Base-by-base conservation (phyloP, 2,888 invertebrate genomes). In the Drosophila ustulata region DNA sequence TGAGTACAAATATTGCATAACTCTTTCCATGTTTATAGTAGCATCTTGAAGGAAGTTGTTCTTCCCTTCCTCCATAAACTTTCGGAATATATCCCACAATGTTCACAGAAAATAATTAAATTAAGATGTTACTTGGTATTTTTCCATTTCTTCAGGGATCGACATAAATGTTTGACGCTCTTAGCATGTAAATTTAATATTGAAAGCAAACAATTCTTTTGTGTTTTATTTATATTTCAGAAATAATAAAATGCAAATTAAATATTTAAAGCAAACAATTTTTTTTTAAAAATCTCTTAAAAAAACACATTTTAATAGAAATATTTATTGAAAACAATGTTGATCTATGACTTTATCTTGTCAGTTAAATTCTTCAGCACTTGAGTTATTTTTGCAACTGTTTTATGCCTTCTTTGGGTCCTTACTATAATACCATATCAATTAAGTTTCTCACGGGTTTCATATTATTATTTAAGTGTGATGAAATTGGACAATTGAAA, bases 1-100 rank as follows among this genome's bases (percentile, higher is more conserved):
- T 25, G 30, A n/a, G 30, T 41, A 47, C 13, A 25, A 37, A 34
- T 8, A 61, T 53, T 34, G 47, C 41, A 61, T 50, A 53, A 43
- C 34, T 34, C 11, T n/a, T 37, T 37, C n/a, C 23, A 32, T 26
- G 25, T 47, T 53, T 53, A 37, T 47, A 6, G 25, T 47, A 6
- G 25, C 43, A 34, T 43, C 26, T 13, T 6, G 5, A 45, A 26
- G 7, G 47, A 57, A 52, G 34, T 62, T 46, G 9, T 6, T 26
- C n/a, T 52, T 37, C 34, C 34, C 26, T 25, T 30, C 4, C 11
- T 4, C 11, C 3, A 41, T 41, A 32, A n/a, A 53, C 5, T 7
- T n/a, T 39, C 2, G 5, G 23, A 32, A 18, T 18, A 11, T 9
- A 11, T 11, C 7, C 34, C 9, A 34, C 9, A 26, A 8, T 25